Conservation (phyloP, 2,113 vertebrate genomes). For the Tursiops truncatus region DNA sequence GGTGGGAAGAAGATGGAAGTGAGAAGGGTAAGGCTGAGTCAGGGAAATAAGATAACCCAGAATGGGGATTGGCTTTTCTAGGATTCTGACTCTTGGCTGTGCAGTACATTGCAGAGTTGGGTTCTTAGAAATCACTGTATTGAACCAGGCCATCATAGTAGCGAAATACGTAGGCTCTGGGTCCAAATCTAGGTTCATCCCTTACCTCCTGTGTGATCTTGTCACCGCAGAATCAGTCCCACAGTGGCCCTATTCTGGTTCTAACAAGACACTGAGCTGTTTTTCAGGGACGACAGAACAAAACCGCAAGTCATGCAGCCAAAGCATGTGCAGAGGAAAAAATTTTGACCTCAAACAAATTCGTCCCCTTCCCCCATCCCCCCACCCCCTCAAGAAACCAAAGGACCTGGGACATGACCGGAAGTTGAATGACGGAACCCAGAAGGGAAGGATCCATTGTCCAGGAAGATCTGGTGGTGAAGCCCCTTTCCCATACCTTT, state of each 20-base stretch:
- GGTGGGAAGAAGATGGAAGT: not conserved
- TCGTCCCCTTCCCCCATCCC: too few relatives aligned
- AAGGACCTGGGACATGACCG: not conserved
- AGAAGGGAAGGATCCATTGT: not conserved
- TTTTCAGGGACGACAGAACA: not conserved
- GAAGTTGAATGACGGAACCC: not conserved
- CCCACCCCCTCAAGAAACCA: not conserved
- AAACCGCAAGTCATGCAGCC: not conserved
- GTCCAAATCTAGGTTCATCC: not conserved
- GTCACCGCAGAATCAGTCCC: not conserved
- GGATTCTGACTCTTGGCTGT: not conserved
- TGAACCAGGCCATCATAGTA: not conserved
- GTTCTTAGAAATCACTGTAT: not conserved
- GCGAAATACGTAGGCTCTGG: not conserved
- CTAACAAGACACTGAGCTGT: not conserved
- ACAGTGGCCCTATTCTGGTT: not conserved
- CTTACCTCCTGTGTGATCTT: not conserved
- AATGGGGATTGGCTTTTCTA: not conserved
- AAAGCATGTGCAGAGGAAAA: not conserved
- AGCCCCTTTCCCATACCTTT: not conserved
- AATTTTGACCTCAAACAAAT: not conserved
- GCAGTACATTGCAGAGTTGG: not conserved
- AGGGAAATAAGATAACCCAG: not conserved
- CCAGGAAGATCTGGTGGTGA: not conserved
- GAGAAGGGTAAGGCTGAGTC: not conserved